A percentile compares a stretch with the other conserved stretches of the same genome.
These are phyloP conservation scores for Sylvietta virens DNA, from an alignment of 2,113 vertebrate genomes.

Conservation along the genomic window DNA sequence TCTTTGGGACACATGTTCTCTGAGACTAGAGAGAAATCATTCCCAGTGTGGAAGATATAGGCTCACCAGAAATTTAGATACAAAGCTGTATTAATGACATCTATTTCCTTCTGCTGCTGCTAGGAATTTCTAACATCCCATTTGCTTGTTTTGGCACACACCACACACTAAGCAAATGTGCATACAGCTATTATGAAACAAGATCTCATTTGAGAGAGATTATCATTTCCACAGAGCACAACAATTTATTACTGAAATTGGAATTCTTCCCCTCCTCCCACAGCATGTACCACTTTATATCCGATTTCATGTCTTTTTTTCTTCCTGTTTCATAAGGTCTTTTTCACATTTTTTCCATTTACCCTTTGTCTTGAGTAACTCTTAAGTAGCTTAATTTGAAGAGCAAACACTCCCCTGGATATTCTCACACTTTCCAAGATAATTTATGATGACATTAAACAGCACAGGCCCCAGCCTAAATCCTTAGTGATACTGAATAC, in stretches of 20 bases:
- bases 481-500: neutral
- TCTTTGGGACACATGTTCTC: neutral
- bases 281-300: neutral
- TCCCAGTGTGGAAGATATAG: neutral
- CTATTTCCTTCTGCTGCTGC: neutral
- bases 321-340: neutral
- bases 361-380: neutral
- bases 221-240: neutral
- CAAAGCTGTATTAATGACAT: neutral
- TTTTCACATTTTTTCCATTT: neutral
- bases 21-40: neutral
- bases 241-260: neutral
- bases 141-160: neutral
- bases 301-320: neutral
- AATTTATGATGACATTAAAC: neutral
- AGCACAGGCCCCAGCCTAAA: neutral
- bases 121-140: neutral
- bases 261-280: neutral
- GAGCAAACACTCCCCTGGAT: neutral
- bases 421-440: neutral
- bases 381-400: neutral
- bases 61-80: neutral
- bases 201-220: neutral
- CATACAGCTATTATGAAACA: neutral
- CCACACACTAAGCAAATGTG: neutral